phyloP scores from a whole-genome alignment of 2,888 invertebrate genomes.

The Spisula solida region DNA sequence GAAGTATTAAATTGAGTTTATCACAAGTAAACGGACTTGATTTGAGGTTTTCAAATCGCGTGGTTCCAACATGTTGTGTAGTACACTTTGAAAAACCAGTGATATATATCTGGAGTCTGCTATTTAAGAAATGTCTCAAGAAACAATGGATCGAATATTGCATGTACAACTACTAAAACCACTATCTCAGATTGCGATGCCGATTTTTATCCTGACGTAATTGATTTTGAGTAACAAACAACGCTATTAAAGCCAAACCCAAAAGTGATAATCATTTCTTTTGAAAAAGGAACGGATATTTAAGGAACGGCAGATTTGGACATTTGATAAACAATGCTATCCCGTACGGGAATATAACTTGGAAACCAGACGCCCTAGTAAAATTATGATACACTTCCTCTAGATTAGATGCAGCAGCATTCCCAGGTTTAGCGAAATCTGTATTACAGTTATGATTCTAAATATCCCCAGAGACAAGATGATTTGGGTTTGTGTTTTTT shows the following conservation, averaged over 20 bases:
- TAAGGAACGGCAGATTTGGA: background rate
- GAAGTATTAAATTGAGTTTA: too few relatives aligned
- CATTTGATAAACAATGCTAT: background rate
- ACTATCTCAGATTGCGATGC: background rate
- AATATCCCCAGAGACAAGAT: too few relatives aligned
- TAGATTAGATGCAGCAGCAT: background rate
- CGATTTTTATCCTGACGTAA: background rate
- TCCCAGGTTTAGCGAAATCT: background rate
- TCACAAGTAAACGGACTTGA: too few relatives aligned
- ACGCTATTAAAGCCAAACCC: background rate
- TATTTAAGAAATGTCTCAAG: background rate
- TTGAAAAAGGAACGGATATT: background rate
- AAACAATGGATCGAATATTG: background rate
- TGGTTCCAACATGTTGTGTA: background rate
- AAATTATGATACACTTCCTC: background rate
- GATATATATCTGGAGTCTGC: background rate
- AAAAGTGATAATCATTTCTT: background rate
- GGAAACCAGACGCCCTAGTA: background rate
- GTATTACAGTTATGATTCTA: background rate
- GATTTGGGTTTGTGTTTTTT: too few relatives aligned
- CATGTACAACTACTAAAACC: background rate
- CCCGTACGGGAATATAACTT: background rate
- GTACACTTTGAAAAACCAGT: background rate
- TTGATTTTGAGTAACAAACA: background rate
- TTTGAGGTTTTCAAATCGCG: background rate